Evolutionary conservation across 2,888 invertebrate species (phyloP), one percentile per base, ranked within the genome.

Genomic region (Sphinx pinastri): DNA sequence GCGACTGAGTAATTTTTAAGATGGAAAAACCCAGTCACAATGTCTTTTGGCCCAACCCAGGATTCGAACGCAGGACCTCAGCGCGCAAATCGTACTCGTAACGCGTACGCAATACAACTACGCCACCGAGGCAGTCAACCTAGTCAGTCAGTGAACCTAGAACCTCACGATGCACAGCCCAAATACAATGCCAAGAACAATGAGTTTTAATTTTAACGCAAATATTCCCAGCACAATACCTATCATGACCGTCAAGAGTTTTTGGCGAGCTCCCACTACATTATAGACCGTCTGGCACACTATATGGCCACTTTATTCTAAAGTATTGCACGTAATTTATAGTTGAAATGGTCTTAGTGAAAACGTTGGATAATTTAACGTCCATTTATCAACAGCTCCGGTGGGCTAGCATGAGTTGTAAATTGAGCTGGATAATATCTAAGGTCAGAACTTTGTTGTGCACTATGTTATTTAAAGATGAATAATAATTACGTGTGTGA

Each of bases 251-350:
- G 38, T 69, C 68, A 69, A 54, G 52, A 54, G 59, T 69, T 60
- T 57, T 69, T 69, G 68, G 69, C 60, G 60, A 52, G 16, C 49
- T 16, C 52, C 69, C 31, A 60, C 59, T 69, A 45, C 54, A 69
- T 60, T 60, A 60, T 45, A 63, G 60, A 51, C 51, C 11, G 51
- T 51, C 16, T 12, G 60, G 8, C 45, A n/a, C 52, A 4, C 38
- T 67, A 52, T 52, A 67, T 38, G 31, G 67, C 52, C 52, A 52
- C 52, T 69, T 38, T 16, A 54, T 60, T 59, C 51, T 59, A 52
- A 52, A 69, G 51, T 60, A 69, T 38, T 45, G 49, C 49, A 49
- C 16, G 25, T 58, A 59, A 58, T 51, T 57, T 63, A 63, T 63
- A 19, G 49, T 47, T 19, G 13, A 19, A 19, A 63, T 19, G 63